phyloP scores from a whole-genome alignment of 2,888 invertebrate genomes.

The Andrena marginata region DNA sequence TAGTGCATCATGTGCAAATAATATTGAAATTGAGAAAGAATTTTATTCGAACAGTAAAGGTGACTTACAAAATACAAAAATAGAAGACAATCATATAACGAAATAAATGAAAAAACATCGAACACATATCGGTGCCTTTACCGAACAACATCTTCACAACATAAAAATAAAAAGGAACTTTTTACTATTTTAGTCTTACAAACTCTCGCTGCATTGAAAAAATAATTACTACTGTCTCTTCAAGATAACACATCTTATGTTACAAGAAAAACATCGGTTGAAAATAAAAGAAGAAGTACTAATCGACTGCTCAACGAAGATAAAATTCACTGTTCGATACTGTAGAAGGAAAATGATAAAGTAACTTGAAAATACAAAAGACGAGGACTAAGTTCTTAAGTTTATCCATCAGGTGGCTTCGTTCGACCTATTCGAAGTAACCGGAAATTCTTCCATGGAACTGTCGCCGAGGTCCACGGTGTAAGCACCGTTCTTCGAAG shows the following conservation, averaged over 20 bases:
- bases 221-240: too few relatives aligned
- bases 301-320: neutral
- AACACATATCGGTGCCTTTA: neutral
- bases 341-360: neutral
- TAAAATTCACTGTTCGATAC: neutral
- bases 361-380: neutral
- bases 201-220: neutral
- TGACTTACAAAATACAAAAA: slow-evolving; percentile 10
- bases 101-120: slow-evolving; percentile 13
- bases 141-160: neutral
- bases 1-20: neutral
- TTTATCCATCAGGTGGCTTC: neutral
- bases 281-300: neutral
- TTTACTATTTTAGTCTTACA: neutral
- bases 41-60: neutral
- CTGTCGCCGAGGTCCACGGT: neutral
- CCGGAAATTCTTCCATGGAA: slow-evolving; percentile 39
- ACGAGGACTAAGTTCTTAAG: neutral
- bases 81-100: neutral
- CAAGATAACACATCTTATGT: neutral
- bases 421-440: neutral
- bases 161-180: neutral
- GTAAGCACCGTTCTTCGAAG: neutral
- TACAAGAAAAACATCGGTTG: neutral
- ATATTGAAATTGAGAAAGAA: neutral